A percentile compares a stretch with the other conserved stretches of the same genome.
phyloP scores from a whole-genome alignment of 2,113 vertebrate species.

The Entomyzon cyanotis region DNA sequence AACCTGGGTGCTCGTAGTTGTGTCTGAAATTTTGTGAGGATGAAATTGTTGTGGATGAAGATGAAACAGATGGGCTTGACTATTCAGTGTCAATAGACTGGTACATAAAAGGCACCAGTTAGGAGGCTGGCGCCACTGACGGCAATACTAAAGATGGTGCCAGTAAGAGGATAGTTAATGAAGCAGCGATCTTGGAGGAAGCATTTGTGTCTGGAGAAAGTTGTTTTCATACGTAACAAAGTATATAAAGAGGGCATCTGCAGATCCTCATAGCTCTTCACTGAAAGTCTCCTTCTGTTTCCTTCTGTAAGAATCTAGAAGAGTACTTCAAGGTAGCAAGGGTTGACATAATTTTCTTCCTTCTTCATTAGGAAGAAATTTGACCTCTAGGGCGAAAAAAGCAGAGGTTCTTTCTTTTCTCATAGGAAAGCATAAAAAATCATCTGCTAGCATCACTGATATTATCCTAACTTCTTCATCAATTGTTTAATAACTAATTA shows the following conservation, averaged over 20 bases:
- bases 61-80: neutral
- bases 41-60: neutral
- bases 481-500: neutral
- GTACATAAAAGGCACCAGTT: neutral
- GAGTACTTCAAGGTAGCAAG: neutral
- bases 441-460: neutral
- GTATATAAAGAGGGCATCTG: neutral
- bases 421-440: neutral
- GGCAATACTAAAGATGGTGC: neutral
- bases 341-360: neutral
- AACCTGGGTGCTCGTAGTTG: neutral
- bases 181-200: neutral
- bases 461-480: neutral
- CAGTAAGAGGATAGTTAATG: neutral
- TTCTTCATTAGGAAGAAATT: neutral
- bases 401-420: neutral
- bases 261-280: neutral
- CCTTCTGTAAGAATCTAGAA: neutral
- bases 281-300: neutral
- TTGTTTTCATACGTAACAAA: neutral
- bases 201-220: neutral
- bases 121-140: neutral
- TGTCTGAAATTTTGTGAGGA: neutral
- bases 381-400: neutral
- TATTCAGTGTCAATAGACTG: neutral